Evolutionary conservation across 2,113 vertebrate species (phyloP).

Genomic region (Pseudois nayaur): DNA sequence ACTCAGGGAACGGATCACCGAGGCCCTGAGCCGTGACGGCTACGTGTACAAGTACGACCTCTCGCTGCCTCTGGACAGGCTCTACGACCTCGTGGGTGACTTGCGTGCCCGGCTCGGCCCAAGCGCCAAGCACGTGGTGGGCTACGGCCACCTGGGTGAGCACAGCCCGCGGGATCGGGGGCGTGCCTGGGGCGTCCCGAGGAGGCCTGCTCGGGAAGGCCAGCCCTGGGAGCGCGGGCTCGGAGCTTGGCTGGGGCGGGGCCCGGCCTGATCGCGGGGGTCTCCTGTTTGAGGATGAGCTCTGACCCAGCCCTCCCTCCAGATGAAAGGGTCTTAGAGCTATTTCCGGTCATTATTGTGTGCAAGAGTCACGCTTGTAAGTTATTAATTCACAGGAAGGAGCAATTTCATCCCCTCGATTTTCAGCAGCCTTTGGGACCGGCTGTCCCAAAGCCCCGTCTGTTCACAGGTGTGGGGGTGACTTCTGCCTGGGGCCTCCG

Average conservation of each 20-base stretch:
- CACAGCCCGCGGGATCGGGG: fast-evolving
- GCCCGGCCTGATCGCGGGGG: too few species aligned
- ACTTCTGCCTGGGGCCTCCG: not conserved
- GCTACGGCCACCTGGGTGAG: slow-evolving; percentile 96
- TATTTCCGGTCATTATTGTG: not conserved
- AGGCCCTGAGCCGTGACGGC: slow-evolving; percentile 90
- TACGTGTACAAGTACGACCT: slow-evolving; percentile 94
- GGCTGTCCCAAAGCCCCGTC: fast-evolving
- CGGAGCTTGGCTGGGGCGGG: not conserved
- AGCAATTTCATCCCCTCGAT: not conserved
- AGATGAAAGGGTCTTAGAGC: not conserved
- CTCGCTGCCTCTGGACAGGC: slow-evolving; percentile 88
- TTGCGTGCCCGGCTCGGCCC: slow-evolving; percentile 83
- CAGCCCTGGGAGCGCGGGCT: fast-evolving
- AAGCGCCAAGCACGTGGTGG: slow-evolving; percentile 88
- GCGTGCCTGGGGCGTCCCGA: fast-evolving
- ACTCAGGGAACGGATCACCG: slow-evolving; percentile 92
- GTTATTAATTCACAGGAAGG: not conserved
- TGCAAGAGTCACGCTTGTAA: not conserved
- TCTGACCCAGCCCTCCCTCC: too few species aligned
- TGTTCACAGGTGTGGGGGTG: not conserved
- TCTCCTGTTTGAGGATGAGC: not conserved
- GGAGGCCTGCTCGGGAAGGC: not conserved
- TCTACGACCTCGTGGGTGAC: slow-evolving; percentile 91
- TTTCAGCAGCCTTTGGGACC: not conserved